Conservation (phyloP, 2,113 vertebrate genomes). For the Indicator indicator region DNA sequence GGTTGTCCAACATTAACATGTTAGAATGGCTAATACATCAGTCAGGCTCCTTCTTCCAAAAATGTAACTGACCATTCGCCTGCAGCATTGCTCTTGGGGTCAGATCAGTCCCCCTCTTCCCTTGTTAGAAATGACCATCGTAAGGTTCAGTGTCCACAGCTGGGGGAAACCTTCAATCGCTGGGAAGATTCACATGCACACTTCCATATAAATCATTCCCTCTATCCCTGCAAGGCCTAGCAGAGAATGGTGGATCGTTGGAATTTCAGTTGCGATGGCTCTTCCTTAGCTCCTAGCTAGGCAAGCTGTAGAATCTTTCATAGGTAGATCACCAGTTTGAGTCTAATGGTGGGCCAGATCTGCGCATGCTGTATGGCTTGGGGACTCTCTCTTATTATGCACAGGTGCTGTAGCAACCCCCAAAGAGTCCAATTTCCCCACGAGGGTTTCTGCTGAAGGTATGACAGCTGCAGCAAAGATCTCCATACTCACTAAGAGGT, state of each 20-base stretch:
- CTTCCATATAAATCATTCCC: not conserved
- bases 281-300: not conserved
- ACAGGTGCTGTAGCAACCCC: not conserved
- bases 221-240: not conserved
- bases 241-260: accelerated
- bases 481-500: not conserved
- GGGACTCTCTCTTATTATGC: not conserved
- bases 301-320: not conserved
- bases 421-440: not conserved
- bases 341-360: not conserved
- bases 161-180: not conserved
- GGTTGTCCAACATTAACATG: not conserved
- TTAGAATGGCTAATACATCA: not conserved
- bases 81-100: not conserved
- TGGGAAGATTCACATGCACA: not conserved
- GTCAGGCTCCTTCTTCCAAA: not conserved
- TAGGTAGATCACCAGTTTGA: not conserved
- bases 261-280: not conserved
- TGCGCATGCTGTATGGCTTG: not conserved
- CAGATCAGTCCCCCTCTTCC: not conserved
- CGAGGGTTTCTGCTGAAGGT: not conserved
- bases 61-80: not conserved
- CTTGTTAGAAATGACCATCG: not conserved
- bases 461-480: not conserved
- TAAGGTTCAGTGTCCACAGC: accelerated